Percentiles rank a stretch among this genome's conserved stretches.
Conservation (phyloP, 2,797 vertebrate species). For the Poecilia picta region DNA sequence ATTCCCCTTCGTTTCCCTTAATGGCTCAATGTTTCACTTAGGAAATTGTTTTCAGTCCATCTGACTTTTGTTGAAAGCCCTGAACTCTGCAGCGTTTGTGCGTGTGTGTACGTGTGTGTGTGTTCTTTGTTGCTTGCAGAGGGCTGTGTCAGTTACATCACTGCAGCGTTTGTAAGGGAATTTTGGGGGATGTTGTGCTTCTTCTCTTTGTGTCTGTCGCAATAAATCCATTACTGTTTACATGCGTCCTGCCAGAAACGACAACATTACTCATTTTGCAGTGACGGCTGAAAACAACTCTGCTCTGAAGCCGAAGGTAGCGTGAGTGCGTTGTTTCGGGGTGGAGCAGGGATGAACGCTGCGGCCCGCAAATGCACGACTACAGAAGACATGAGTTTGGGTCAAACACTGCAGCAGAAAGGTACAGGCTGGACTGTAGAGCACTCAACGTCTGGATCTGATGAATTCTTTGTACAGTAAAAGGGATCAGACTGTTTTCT, state of each 20-base stretch:
- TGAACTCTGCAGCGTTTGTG: background rate
- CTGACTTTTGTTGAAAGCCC: background rate
- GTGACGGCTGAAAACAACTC: constrained; percentile 43
- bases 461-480: too few species aligned
- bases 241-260: constrained; percentile 7
- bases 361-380: constrained; percentile 18
- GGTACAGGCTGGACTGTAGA: constrained; percentile 16
- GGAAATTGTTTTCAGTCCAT: background rate
- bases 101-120: background rate
- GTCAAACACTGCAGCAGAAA: constrained; percentile 11
- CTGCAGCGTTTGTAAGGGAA: background rate
- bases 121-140: background rate
- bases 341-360: constrained; percentile 7
- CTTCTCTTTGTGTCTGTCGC: constrained; percentile 13
- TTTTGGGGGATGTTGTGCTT: background rate
- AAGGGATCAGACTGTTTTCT: background rate
- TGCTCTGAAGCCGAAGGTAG: constrained; percentile 26
- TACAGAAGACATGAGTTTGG: constrained; percentile 10
- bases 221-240: constrained; percentile 25
- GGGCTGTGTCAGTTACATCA: background rate
- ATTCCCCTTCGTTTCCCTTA: background rate
- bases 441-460: constrained; percentile 1
- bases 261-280: constrained; percentile 29
- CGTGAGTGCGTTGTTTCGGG: constrained; percentile 19
- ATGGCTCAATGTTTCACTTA: constrained; percentile 1